These are phyloP conservation scores for Tringa solitaria DNA, from an alignment of 2,113 vertebrate species.

Conservation along the genomic window DNA sequence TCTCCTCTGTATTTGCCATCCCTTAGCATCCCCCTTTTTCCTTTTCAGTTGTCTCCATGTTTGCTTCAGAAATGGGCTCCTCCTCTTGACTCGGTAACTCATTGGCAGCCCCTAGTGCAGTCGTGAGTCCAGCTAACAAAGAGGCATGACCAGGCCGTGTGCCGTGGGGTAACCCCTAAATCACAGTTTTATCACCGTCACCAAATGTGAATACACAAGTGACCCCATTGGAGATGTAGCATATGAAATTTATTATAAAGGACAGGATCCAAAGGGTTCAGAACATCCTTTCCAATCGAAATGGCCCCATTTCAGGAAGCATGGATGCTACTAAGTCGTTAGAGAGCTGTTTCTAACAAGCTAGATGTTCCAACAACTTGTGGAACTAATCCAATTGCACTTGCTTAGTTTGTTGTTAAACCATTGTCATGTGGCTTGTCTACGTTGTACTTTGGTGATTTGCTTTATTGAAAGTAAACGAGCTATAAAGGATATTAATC, in stretches of 20 bases:
- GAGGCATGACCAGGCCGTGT: background rate
- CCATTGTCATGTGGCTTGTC: background rate
- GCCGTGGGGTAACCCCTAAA: background rate
- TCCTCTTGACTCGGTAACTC: background rate
- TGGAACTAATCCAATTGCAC: background rate
- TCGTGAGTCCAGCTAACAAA: background rate
- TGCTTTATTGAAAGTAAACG: conserved; percentile 30
- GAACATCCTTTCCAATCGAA: background rate
- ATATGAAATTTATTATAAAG: background rate
- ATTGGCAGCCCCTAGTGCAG: background rate
- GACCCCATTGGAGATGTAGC: background rate
- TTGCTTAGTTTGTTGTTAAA: background rate
- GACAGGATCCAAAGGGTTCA: background rate
- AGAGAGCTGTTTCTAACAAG: background rate
- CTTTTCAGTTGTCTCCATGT: background rate
- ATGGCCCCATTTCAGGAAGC: background rate
- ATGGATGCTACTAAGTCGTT: background rate
- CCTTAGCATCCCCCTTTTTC: background rate
- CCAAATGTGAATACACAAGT: background rate
- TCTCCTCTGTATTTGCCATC: background rate
- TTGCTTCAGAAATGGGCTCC: background rate
- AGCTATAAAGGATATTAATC: conserved; percentile 43
- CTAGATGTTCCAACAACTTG: background rate
- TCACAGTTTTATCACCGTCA: background rate
- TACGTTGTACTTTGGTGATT: background rate